phyloP scores from a whole-genome alignment of 2,113 vertebrate genomes.

The Tetrax tetrax region DNA sequence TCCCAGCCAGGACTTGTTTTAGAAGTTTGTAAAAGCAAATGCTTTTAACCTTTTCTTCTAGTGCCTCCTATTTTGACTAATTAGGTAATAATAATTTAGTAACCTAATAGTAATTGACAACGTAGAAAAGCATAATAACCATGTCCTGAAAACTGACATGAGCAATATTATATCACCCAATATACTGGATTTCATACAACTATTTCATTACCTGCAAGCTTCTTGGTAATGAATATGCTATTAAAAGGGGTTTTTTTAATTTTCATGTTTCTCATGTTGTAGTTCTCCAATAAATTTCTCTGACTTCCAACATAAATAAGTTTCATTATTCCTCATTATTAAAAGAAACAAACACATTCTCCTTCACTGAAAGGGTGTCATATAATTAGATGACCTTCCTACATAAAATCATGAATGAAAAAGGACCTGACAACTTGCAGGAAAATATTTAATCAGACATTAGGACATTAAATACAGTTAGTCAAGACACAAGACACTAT shows the following conservation, averaged over 20 bases:
- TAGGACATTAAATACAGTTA: constrained; percentile 54
- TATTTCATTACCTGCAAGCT: constrained; percentile 60
- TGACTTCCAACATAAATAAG: constrained; percentile 75
- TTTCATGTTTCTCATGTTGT: constrained; percentile 66
- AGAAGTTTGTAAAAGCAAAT: background rate
- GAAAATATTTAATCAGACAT: constrained; percentile 68
- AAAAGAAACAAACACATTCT: constrained; percentile 70
- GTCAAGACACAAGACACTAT: constrained; percentile 38
- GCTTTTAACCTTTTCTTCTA: constrained; percentile 11
- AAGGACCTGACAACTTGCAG: constrained; percentile 57
- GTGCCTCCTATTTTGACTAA: constrained; percentile 40
- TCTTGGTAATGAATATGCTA: constrained; percentile 68
- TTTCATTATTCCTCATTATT: constrained; percentile 77
- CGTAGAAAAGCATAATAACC: constrained; percentile 42
- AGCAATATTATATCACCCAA: constrained; percentile 32
- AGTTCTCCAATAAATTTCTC: constrained; percentile 75
- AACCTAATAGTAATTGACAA: constrained; percentile 61
- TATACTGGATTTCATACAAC: constrained; percentile 35
- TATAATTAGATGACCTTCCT: constrained; percentile 71
- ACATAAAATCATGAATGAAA: constrained; percentile 68
- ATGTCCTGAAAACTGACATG: background rate
- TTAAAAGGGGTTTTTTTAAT: constrained; percentile 68
- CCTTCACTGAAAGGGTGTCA: constrained; percentile 62
- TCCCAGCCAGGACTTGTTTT: background rate
- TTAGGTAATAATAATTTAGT: constrained; percentile 46